A percentile compares a stretch with the other conserved stretches of the same genome.
These are phyloP conservation scores for Xenotilapia caudafasciata DNA, from an alignment of 2,113 vertebrate species.

Conservation along the genomic window DNA sequence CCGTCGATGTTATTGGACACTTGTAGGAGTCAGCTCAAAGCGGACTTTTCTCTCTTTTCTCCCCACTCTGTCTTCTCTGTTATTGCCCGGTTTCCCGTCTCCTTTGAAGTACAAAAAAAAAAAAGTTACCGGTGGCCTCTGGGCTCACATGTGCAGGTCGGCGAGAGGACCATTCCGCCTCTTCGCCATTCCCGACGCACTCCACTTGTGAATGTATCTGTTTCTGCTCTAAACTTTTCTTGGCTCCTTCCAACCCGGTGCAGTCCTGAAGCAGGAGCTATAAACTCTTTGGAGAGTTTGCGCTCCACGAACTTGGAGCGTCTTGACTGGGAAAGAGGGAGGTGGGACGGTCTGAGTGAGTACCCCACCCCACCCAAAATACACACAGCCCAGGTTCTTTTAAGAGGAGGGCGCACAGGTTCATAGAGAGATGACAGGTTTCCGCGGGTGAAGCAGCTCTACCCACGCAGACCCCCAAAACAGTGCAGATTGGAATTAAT, in stretches of 20 bases:
- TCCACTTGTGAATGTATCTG: background rate
- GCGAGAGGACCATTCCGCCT: constrained; percentile 54
- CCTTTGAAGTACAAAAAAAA: background rate
- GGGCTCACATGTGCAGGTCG: constrained; percentile 61
- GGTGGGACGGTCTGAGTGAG: constrained; percentile 52
- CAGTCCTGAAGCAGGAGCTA: constrained; percentile 7
- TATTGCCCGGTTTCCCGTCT: background rate
- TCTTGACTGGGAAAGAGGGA: constrained; percentile 50
- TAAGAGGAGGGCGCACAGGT: constrained; percentile 50
- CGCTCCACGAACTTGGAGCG: constrained; percentile 61
- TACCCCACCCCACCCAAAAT: background rate
- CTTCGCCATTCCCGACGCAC: constrained; percentile 48
- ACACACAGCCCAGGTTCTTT: constrained; percentile 8
- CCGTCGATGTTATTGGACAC: constrained; percentile 46
- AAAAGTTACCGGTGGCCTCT: constrained; percentile 33
- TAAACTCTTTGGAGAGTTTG: constrained; percentile 50
- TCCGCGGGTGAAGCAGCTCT: background rate
- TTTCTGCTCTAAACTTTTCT: background rate
- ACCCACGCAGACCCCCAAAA: background rate
- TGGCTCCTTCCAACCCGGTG: background rate
- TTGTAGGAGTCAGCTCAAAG: background rate
- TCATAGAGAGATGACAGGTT: constrained; percentile 28
- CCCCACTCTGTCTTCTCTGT: background rate
- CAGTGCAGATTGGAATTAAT: background rate
- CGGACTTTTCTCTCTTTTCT: background rate